A percentile compares a stretch with the other conserved stretches of the same genome.
phyloP scores from a whole-genome alignment of 2,888 invertebrate species.

The Drepanosiphum platanoidis region DNA sequence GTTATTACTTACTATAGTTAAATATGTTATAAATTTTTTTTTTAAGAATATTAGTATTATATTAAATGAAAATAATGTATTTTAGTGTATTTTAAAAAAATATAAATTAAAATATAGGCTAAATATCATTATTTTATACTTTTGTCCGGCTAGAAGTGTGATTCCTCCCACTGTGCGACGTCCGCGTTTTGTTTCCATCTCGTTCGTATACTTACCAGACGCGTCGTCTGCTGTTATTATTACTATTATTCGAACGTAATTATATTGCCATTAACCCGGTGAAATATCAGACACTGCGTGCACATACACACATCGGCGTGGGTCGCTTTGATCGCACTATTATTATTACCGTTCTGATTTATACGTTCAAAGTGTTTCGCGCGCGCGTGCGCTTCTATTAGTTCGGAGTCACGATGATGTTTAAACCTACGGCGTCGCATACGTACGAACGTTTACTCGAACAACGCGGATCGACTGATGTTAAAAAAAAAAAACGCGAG shows the following conservation, averaged over 20 bases:
- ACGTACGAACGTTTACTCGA: background rate
- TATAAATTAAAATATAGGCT: too few relatives aligned
- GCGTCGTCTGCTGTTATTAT: background rate
- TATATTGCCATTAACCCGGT: background rate
- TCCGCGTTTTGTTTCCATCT: slow-evolving; percentile 17
- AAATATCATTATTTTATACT: too few relatives aligned
- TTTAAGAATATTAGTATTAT: too few relatives aligned
- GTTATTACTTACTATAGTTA: too few relatives aligned
- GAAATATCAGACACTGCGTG: background rate
- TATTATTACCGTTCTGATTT: background rate
- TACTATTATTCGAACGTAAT: slow-evolving; percentile 26
- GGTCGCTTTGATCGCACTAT: background rate
- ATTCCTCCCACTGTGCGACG: background rate
- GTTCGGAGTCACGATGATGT: background rate
- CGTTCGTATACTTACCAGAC: background rate
- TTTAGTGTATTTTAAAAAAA: too few relatives aligned
- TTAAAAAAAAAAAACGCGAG: too few relatives aligned
- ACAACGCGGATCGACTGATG: too few relatives aligned
- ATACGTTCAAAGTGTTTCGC: background rate
- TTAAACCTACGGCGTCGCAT: too few relatives aligned
- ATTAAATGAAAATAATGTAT: too few relatives aligned
- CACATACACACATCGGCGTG: background rate
- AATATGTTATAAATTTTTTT: too few relatives aligned
- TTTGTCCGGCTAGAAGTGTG: too few relatives aligned
- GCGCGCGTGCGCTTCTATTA: background rate